Evolutionary conservation across 2,797 vertebrate species (phyloP).

Genomic region (Morelia viridis): DNA sequence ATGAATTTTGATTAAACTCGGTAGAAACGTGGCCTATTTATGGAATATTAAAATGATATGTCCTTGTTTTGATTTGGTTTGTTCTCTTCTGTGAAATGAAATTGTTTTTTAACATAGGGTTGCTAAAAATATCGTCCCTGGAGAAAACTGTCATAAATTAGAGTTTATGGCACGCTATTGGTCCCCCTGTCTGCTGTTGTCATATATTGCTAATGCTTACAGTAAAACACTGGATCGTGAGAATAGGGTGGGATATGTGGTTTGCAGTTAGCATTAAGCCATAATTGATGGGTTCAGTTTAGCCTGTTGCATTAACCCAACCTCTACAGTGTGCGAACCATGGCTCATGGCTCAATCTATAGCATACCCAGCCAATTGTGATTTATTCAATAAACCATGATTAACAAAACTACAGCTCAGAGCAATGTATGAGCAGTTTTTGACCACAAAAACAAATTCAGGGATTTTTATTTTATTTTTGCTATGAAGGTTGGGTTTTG

Average conservation of each 20-base stretch:
- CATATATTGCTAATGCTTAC: conserved; percentile 26
- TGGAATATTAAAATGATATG: neutral
- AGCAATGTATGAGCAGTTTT: conserved; percentile 38
- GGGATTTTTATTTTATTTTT: conserved; percentile 36
- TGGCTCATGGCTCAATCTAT: neutral
- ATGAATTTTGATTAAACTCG: conserved; percentile 27
- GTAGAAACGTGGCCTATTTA: conserved; percentile 39
- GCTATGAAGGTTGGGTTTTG: neutral
- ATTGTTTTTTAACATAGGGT: conserved; percentile 24
- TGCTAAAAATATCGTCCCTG: conserved; percentile 21
- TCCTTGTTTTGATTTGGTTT: conserved; percentile 22
- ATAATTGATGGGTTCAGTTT: neutral
- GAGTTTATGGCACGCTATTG: conserved; percentile 32
- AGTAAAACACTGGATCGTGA: conserved; percentile 29
- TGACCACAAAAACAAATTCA: conserved; percentile 37
- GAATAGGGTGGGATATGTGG: conserved; percentile 13
- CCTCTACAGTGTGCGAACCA: neutral
- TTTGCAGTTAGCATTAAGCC: neutral
- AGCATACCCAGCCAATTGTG: neutral
- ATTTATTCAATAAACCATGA: neutral
- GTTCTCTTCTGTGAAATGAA: conserved; percentile 16
- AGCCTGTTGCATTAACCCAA: neutral
- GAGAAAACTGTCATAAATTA: conserved; percentile 39
- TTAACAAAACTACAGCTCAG: neutral
- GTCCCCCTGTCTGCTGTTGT: conserved; percentile 17